These are phyloP conservation scores for Forbesichthys agassizii DNA, from an alignment of 2,113 vertebrate species.

Conservation along the genomic window DNA sequence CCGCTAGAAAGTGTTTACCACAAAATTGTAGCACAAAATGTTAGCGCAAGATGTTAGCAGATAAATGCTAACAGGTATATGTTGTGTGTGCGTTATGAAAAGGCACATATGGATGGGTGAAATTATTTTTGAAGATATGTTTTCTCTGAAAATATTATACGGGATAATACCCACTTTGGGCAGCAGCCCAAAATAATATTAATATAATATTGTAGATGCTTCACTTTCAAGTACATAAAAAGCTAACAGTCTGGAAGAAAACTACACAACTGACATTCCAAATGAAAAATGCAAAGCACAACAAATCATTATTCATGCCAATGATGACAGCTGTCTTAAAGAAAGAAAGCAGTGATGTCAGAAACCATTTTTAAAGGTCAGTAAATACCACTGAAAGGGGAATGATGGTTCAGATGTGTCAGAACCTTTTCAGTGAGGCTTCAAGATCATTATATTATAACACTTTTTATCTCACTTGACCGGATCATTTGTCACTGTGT, in stretches of 20 bases:
- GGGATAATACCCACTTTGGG: neutral
- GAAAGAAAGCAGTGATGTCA: neutral
- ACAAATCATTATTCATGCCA: neutral
- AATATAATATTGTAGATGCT: neutral
- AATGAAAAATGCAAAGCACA: neutral
- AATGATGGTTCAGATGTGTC: neutral
- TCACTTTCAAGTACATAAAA: neutral
- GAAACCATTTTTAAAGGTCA: neutral
- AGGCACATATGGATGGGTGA: no score
- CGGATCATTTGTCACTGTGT: neutral
- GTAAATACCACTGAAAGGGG: neutral
- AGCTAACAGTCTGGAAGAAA: neutral
- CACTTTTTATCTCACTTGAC: neutral
- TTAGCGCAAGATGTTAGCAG: no score
- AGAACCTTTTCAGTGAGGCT: neutral
- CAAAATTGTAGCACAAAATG: no score
- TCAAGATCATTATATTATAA: neutral
- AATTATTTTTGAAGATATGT: no score
- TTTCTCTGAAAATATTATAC: no score
- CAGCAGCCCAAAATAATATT: no score
- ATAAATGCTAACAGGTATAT: no score
- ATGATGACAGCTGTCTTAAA: neutral
- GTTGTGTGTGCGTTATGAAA: no score
- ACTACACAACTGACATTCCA: neutral
- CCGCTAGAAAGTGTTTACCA: constrained; percentile 18